phyloP scores from a whole-genome alignment of 1,140 invertebrate genomes.

The Diplogasteroides magnus region DNA sequence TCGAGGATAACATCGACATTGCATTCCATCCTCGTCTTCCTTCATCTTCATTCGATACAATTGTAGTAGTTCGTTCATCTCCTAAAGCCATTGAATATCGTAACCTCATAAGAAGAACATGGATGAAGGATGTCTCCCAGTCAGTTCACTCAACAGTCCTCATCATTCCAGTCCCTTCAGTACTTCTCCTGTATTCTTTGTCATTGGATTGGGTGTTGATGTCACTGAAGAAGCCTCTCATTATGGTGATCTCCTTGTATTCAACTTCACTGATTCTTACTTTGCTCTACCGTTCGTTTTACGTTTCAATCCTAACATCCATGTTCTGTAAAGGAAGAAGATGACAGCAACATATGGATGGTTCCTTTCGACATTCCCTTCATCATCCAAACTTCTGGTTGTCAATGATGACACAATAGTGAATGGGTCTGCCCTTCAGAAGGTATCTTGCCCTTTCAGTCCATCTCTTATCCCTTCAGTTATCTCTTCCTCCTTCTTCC shows the following conservation, averaged over 20 bases:
- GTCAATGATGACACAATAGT: conserved; percentile 56
- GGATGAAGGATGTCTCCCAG: conserved; percentile 21
- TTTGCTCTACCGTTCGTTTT: conserved; percentile 39
- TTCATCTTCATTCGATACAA: conserved; percentile 1
- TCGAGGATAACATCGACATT: conserved; percentile 2
- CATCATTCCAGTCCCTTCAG: conserved; percentile 17
- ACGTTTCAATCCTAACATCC: not conserved
- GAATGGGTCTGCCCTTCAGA: conserved; percentile 47
- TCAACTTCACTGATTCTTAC: conserved; percentile 53
- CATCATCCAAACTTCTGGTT: conserved; percentile 47
- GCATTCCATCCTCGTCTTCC: not conserved
- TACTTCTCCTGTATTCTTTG: conserved; percentile 21
- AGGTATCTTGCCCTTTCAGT: conserved; percentile 14
- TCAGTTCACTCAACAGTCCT: not conserved
- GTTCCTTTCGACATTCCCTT: conserved; percentile 33
- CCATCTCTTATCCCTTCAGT: conserved; percentile 3
- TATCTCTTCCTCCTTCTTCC: not conserved
- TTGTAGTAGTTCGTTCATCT: conserved; percentile 45
- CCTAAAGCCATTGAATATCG: conserved; percentile 41
- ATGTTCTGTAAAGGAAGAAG: conserved; percentile 29
- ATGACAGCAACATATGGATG: conserved; percentile 51
- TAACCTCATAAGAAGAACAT: conserved; percentile 45
- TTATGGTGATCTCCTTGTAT: conserved; percentile 45
- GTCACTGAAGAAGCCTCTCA: conserved; percentile 14
- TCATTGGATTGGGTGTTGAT: not conserved